These are phyloP conservation scores for Gopherus evgoodei DNA, from an alignment of 2,113 vertebrate genomes.

Conservation along the genomic window DNA sequence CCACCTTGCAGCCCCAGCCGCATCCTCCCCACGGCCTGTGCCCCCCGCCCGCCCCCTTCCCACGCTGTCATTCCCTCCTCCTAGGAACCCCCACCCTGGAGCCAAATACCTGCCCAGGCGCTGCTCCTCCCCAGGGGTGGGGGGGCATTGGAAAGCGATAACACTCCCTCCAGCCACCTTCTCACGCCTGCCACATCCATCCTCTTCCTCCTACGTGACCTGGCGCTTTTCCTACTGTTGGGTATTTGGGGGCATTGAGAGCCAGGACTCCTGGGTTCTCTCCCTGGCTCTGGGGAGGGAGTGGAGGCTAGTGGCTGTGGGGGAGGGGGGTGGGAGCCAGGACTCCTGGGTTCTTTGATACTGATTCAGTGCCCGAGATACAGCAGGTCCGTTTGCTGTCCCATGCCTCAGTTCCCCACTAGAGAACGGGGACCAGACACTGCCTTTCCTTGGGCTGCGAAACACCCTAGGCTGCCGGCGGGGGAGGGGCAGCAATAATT, in stretches of 20 bases:
- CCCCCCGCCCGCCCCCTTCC: not conserved
- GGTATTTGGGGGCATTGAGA: too few species aligned
- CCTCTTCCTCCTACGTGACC: conserved; percentile 55
- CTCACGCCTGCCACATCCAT: not conserved
- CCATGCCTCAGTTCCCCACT: not conserved
- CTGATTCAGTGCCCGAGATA: not conserved
- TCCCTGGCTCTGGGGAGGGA: too few species aligned
- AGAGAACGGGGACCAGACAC: not conserved
- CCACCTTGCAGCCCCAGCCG: not conserved
- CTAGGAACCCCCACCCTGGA: not conserved
- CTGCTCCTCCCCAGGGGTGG: not conserved
- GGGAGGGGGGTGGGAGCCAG: not conserved
- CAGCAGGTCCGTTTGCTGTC: not conserved
- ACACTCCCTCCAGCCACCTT: not conserved
- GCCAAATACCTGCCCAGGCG: not conserved
- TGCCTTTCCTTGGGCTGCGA: not conserved
- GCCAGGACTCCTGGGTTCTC: not conserved
- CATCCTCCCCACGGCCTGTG: not conserved
- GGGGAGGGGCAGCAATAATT: not conserved
- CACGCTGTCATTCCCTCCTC: not conserved
- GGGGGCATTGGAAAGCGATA: not conserved
- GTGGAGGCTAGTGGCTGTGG: too few species aligned
- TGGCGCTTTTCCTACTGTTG: not conserved
- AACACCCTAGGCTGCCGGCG: not conserved
- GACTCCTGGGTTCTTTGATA: not conserved